These are phyloP conservation scores for Thalassophryne amazonica DNA, from an alignment of 2,797 vertebrate species.

Conservation along the genomic window DNA sequence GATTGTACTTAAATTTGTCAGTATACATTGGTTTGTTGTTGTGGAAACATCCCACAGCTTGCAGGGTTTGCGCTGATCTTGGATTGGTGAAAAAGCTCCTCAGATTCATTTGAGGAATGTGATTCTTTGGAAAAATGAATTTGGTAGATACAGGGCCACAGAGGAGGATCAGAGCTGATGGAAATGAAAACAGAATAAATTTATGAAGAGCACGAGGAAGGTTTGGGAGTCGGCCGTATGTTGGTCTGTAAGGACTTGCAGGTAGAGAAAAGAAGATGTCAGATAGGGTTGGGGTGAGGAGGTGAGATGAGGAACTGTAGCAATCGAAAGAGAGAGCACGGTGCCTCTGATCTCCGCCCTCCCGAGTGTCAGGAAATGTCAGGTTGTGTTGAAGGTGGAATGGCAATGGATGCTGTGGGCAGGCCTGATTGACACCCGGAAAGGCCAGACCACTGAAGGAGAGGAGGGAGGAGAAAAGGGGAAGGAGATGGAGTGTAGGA, in stretches of 20 bases:
- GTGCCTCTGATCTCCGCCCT: constrained; percentile 40
- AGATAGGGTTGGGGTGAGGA: constrained; percentile 9
- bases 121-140: background rate
- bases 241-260: constrained; percentile 7
- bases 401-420: constrained; percentile 67
- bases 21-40: background rate
- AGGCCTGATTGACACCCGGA: constrained; percentile 63
- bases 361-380: constrained; percentile 62
- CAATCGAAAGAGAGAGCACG: constrained; percentile 18
- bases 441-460: constrained; percentile 58
- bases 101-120: background rate
- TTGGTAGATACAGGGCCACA: background rate
- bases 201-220: background rate
- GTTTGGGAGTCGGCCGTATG: background rate
- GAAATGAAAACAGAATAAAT: background rate
- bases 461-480: background rate
- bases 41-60: background rate
- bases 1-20: background rate
- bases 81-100: background rate
- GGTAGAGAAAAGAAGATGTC: background rate
- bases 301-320: constrained; percentile 33
- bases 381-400: constrained; percentile 64
- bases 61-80: constrained; percentile 10
- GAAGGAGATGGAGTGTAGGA: constrained; percentile 8
- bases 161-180: background rate